A percentile compares a stretch with the other conserved stretches of the same genome.
phyloP scores from a whole-genome alignment of 1,140 invertebrate genomes.

The Eriosoma lanigerum region DNA sequence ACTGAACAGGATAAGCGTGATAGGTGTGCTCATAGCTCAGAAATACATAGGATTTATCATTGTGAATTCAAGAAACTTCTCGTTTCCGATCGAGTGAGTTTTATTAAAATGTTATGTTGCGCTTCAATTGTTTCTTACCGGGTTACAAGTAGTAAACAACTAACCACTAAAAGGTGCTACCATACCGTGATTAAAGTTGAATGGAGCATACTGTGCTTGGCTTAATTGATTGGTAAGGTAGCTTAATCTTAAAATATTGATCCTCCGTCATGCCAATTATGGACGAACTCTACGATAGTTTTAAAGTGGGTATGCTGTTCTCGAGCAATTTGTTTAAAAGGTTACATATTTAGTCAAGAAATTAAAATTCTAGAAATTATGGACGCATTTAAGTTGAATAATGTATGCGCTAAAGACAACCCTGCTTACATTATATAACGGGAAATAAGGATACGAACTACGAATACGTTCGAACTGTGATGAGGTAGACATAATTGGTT shows the following conservation, averaged over 20 bases:
- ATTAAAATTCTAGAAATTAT: conserved; percentile 56
- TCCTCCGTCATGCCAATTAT: conserved; percentile 9
- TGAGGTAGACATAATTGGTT: conserved; percentile 39
- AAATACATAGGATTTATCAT: too few relatives aligned
- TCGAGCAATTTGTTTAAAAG: conserved; percentile 56
- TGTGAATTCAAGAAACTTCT: too few relatives aligned
- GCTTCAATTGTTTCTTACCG: too few relatives aligned
- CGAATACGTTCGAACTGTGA: conserved; percentile 53
- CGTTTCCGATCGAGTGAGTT: too few relatives aligned
- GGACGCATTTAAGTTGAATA: conserved; percentile 56
- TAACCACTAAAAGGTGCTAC: neutral
- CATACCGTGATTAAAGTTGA: conserved; percentile 6
- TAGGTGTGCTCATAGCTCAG: too few relatives aligned
- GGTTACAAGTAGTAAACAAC: too few relatives aligned
- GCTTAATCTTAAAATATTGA: neutral
- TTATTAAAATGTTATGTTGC: too few relatives aligned
- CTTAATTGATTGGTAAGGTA: neutral
- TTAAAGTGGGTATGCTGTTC: conserved; percentile 58
- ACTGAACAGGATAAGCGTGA: too few relatives aligned
- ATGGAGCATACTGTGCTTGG: neutral
- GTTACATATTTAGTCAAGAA: conserved; percentile 59
- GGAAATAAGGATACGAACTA: conserved; percentile 54
- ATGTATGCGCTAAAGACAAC: conserved; percentile 56
- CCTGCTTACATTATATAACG: conserved; percentile 56
- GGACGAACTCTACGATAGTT: conserved; percentile 58